These are phyloP conservation scores for Penaeus vannamei DNA, from an alignment of 1,140 invertebrate species.

Conservation along the genomic window DNA sequence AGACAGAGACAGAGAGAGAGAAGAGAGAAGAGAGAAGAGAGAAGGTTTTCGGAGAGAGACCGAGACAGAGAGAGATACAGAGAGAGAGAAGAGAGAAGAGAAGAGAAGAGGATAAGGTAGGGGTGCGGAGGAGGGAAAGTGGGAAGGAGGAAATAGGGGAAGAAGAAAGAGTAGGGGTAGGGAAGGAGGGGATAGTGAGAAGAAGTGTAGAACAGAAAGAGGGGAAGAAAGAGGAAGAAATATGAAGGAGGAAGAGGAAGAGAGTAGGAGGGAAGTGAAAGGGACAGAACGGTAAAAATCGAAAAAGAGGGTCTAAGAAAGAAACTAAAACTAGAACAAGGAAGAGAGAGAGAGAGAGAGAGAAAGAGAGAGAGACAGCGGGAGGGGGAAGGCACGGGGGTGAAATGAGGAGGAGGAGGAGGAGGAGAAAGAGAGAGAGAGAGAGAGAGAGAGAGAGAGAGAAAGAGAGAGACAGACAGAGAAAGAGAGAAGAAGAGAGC, in stretches of 20 bases:
- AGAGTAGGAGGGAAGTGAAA: neutral
- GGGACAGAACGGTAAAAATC: neutral
- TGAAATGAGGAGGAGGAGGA: neutral
- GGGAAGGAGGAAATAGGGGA: neutral
- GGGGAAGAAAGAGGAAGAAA: neutral
- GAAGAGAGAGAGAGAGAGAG: neutral
- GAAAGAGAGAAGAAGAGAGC: neutral
- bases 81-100: too few species aligned
- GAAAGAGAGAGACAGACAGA: too few species aligned
- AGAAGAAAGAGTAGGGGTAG: too few species aligned
- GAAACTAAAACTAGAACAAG: neutral
- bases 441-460: too few species aligned
- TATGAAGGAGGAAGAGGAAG: neutral
- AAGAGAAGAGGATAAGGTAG: neutral
- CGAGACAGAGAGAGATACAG: neutral
- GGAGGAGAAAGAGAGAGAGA: neutral
- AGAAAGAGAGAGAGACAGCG: neutral
- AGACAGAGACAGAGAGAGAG: neutral
- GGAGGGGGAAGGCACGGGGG: slow-evolving; percentile 1
- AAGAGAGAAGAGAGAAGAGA: neutral
- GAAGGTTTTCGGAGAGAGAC: neutral
- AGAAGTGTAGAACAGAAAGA: neutral
- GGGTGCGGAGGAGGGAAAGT: neutral
- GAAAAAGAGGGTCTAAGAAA: neutral
- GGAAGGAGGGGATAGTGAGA: neutral